These are phyloP conservation scores for Lagocephalus sceleratus DNA, from an alignment of 2,797 vertebrate species.

Conservation along the genomic window DNA sequence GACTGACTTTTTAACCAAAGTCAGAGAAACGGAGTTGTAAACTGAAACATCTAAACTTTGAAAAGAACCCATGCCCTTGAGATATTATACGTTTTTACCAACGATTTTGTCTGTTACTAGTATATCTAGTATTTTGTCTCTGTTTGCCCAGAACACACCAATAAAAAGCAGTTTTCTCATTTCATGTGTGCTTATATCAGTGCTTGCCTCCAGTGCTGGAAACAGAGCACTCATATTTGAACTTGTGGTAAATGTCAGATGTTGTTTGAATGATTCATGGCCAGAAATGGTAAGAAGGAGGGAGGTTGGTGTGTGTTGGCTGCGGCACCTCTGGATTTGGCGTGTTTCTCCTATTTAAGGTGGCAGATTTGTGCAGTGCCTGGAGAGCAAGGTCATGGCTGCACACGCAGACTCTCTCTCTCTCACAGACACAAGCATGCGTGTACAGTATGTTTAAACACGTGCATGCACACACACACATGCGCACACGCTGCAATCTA, in stretches of 20 bases:
- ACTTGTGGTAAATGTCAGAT: constrained; percentile 62
- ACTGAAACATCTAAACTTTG: no score
- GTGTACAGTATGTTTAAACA: neutral
- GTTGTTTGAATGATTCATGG: constrained; percentile 48
- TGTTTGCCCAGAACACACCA: constrained; percentile 14
- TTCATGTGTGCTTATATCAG: constrained; percentile 41
- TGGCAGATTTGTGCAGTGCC: constrained; percentile 58
- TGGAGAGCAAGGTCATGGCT: constrained; percentile 55
- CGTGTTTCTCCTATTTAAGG: constrained; percentile 56
- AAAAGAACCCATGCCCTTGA: no score
- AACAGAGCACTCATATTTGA: constrained; percentile 49
- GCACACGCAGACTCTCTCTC: no score
- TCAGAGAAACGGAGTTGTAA: no score
- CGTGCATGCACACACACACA: neutral
- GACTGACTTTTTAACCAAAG: no score
- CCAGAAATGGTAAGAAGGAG: constrained; percentile 49
- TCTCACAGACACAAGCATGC: neutral
- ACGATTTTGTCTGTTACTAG: no score
- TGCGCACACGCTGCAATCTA: constrained; percentile 14
- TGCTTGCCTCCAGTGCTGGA: constrained; percentile 21
- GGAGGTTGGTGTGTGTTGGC: constrained; percentile 49
- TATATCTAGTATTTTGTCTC: neutral
- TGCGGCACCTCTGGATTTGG: constrained; percentile 39
- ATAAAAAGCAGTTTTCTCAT: constrained; percentile 18
- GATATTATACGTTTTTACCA: no score